phyloP scores from a whole-genome alignment of 2,113 vertebrate genomes.

The Heliornis fulica region DNA sequence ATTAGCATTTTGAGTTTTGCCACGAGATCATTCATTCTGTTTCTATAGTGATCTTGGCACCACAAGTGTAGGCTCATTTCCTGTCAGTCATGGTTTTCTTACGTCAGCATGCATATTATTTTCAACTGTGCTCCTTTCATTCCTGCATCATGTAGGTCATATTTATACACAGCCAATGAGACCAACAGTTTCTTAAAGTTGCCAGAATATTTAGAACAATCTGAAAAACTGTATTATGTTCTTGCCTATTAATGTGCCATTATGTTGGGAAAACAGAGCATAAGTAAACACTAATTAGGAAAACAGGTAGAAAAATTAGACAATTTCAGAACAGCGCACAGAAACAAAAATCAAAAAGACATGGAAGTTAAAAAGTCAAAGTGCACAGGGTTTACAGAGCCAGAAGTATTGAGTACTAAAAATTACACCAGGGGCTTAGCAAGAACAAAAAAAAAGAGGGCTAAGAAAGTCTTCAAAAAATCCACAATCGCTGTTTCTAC shows the following conservation, averaged over 20 bases:
- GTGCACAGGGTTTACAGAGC: not conserved
- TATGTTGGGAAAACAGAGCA: conserved; percentile 1
- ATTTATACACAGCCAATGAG: conserved; percentile 28
- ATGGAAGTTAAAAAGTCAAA: not conserved
- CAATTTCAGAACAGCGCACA: not conserved
- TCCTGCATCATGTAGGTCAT: not conserved
- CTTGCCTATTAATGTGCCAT: not conserved
- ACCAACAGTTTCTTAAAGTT: conserved; percentile 22
- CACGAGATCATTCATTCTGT: not conserved
- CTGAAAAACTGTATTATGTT: not conserved
- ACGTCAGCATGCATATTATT: not conserved
- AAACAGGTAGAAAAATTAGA: not conserved
- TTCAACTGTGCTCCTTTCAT: conserved; percentile 1
- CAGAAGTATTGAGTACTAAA: not conserved
- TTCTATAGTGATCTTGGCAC: conserved; percentile 31
- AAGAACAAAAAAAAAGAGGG: not conserved
- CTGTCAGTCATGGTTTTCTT: conserved; percentile 34
- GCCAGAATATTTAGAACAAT: conserved; percentile 11
- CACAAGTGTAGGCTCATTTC: not conserved
- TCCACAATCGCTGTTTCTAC: not conserved
- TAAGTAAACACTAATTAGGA: not conserved
- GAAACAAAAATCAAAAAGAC: not conserved
- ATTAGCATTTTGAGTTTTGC: conserved; percentile 25
- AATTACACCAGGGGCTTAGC: not conserved
- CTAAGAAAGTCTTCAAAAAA: not conserved